phyloP scores from a whole-genome alignment of 2,113 vertebrate species.

The Sula dactylatra region DNA sequence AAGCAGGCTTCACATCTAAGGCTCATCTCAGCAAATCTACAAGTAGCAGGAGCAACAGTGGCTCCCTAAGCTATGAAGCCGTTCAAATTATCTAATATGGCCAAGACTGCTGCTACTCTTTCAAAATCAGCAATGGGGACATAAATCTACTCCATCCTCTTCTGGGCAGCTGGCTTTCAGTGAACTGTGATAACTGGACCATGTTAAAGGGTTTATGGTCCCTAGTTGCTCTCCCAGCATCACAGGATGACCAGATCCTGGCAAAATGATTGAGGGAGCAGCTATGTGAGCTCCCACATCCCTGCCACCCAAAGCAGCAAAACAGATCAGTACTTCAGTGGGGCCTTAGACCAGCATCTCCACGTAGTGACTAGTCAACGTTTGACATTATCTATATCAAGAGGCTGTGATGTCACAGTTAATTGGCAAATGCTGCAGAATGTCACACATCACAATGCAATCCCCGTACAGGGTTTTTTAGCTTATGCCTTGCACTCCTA shows the following conservation, averaged over 20 bases:
- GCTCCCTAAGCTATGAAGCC: not conserved
- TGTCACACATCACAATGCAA: not conserved
- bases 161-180: not conserved
- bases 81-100: not conserved
- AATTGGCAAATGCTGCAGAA: not conserved
- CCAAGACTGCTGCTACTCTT: not conserved
- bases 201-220: not conserved
- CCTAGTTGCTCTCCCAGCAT: not conserved
- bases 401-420: not conserved
- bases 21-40: not conserved
- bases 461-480: not conserved
- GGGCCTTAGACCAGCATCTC: not conserved
- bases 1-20: not conserved
- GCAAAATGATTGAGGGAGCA: not conserved
- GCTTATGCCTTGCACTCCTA: not conserved
- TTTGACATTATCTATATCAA: accelerated
- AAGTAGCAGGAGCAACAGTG: not conserved
- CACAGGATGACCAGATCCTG: not conserved
- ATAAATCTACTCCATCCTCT: not conserved
- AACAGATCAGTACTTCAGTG: not conserved
- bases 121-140: not conserved
- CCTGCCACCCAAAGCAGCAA: not conserved
- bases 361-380: not conserved
- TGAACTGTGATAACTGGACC: not conserved
- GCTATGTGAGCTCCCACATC: not conserved